Evolutionary conservation across 2,113 vertebrate species (phyloP).

Genomic region (Trematocara marginatum): DNA sequence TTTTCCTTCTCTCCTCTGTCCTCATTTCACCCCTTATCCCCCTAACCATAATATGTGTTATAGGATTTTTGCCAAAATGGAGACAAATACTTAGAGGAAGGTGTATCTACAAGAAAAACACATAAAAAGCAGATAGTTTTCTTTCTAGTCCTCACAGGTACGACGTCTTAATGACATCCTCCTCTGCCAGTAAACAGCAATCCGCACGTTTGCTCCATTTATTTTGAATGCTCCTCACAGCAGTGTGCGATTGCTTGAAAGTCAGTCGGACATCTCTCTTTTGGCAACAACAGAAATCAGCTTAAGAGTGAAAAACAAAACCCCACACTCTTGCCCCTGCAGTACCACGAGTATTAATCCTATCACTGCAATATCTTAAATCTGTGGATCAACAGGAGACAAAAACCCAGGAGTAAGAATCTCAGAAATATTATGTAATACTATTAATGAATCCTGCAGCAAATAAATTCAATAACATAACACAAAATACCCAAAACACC

Average conservation of each 20-base stretch:
- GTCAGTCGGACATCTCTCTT: constrained; percentile 51
- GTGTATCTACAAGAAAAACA: background rate
- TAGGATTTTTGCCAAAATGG: background rate
- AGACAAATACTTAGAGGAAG: background rate
- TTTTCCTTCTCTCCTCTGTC: background rate
- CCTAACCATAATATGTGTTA: background rate
- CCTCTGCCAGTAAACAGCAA: background rate
- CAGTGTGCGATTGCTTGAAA: constrained; percentile 48
- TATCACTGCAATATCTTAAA: constrained; percentile 68
- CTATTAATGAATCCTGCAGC: background rate
- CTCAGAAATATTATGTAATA: background rate
- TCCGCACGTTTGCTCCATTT: constrained; percentile 31
- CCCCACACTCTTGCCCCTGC: constrained; percentile 78
- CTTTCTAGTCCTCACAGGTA: background rate
- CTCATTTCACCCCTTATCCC: background rate
- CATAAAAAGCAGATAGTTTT: background rate
- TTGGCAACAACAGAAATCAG: constrained; percentile 52
- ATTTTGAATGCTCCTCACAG: constrained; percentile 46
- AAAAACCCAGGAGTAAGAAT: background rate
- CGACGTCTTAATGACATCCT: background rate
- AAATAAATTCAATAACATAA: background rate
- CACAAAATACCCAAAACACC: background rate
- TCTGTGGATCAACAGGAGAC: constrained; percentile 42
- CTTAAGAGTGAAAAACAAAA: constrained; percentile 40
- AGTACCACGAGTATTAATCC: constrained; percentile 75